Base-by-base conservation (phyloP, 2,888 invertebrate genomes). In the Priocnemis perturbator region DNA sequence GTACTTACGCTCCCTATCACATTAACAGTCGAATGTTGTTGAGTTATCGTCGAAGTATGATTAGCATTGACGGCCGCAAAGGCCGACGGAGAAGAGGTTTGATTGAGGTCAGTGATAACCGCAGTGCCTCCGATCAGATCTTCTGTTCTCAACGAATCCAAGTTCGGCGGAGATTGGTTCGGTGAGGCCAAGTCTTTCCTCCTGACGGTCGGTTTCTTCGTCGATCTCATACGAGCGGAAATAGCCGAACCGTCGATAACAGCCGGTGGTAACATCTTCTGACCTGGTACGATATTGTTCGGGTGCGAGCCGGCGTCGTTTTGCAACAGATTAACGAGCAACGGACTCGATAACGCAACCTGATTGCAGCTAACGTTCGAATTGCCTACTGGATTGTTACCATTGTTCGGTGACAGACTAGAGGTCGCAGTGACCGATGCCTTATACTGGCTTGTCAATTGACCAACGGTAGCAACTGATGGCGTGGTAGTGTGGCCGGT, bases 291-390 rank as follows among this genome's bases (percentile, higher is more conserved):
- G 21, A 81, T 79, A 48, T 85, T 86, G 64, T 86, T 86, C 19
- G 87, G 83, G 71, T 88, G 90, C 72, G 91, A 83, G 48, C 86
- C 84, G 58, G 91, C 95, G 85, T 97, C 97, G 86, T 96, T 97
- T 90, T 98, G 97, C 82, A 98, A 91, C 79, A 98, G 90, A 89
- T 98, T 98, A 44, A 98, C 98, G 77, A 98, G 91, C 78, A 98
- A 90, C 21, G 98, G 98, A 86, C 97, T 97, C 77, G 94, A 96
- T 89, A 95, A 93, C 66, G 95, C 95, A 78, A 95, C 95, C 73
- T 93, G 89, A 76, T 88, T 89, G 17, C 86, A 85, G 77, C 68
- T 84, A 69, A 76, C 79, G 67, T 81, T 83, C 44, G 85, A 78
- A 75, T 76, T 83, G 69, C 85, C 81, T 50, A 83, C 64, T 60